Conservation (phyloP, 2,113 vertebrate species). For the Hydrochoerus hydrochaeris region DNA sequence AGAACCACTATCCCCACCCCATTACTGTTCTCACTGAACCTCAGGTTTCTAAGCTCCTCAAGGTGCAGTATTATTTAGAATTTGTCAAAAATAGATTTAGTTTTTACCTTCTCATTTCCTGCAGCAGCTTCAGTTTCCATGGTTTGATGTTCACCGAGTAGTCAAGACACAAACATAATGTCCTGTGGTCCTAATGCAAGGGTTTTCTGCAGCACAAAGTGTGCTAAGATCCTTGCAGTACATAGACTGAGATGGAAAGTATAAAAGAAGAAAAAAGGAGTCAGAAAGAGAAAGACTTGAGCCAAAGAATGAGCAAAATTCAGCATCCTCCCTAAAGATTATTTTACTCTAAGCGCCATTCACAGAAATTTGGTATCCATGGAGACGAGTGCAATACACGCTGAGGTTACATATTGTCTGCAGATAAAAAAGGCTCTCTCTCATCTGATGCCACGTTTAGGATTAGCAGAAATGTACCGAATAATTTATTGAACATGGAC, state of each 20-base stretch:
- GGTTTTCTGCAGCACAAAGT: background rate
- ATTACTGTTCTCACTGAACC: background rate
- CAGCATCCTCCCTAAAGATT: background rate
- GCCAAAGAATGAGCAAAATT: slow-evolving; percentile 61
- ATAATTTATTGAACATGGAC: slow-evolving; percentile 42
- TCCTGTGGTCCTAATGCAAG: background rate
- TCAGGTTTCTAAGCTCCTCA: background rate
- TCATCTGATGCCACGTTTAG: slow-evolving; percentile 17
- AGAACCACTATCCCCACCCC: background rate
- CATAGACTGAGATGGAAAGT: background rate
- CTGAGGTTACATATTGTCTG: slow-evolving; percentile 66
- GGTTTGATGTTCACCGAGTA: background rate
- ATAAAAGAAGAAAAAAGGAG: background rate
- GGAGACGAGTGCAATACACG: slow-evolving; percentile 57
- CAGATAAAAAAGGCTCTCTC: slow-evolving; percentile 57
- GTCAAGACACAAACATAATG: background rate
- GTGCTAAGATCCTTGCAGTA: background rate
- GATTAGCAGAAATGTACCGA: slow-evolving; percentile 51
- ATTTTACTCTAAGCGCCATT: slow-evolving; percentile 68
- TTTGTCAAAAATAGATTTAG: slow-evolving; percentile 15
- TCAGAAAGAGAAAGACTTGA: background rate
- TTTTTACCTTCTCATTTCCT: slow-evolving; percentile 18
- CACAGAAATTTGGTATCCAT: slow-evolving; percentile 79
- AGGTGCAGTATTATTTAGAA: background rate
- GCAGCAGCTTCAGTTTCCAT: background rate